Evolutionary conservation across 2,797 vertebrate genomes (phyloP).

Genomic region (Notolabrus celidotus): DNA sequence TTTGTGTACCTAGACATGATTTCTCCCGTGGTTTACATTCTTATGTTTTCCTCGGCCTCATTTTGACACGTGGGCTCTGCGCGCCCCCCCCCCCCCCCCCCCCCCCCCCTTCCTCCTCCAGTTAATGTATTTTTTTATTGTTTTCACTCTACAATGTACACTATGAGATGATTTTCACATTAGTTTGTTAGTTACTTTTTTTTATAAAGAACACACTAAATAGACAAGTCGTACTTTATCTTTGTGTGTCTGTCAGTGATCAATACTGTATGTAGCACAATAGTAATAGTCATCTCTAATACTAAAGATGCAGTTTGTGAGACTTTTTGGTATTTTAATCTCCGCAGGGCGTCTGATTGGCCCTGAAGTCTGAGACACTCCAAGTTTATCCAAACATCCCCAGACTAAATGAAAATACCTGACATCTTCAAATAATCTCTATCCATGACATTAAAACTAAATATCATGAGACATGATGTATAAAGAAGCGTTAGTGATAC

Average conservation of each 20-base stretch:
- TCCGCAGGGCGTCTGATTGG: slow-evolving; percentile 38
- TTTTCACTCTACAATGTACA: slow-evolving; percentile 73
- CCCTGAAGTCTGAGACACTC: slow-evolving; percentile 20
- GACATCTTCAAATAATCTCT: too few relatives aligned
- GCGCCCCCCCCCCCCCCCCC: too few relatives aligned
- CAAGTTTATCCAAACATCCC: slow-evolving; percentile 8
- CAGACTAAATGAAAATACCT: background rate
- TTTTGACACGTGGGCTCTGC: slow-evolving; percentile 32
- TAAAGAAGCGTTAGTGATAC: slow-evolving; percentile 1
- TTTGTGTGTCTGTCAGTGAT: slow-evolving; percentile 72
- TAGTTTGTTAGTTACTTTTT: slow-evolving; percentile 67
- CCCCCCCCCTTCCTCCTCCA: slow-evolving; percentile 42
- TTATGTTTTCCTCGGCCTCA: slow-evolving; percentile 30
- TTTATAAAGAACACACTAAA: slow-evolving; percentile 75
- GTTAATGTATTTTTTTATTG: slow-evolving; percentile 69
- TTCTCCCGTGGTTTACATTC: slow-evolving; percentile 58
- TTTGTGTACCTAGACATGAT: slow-evolving; percentile 60
- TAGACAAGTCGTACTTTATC: slow-evolving; percentile 73
- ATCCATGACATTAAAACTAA: background rate
- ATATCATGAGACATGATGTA: slow-evolving; percentile 12
- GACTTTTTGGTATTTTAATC: slow-evolving; percentile 34
- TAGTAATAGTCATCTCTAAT: slow-evolving; percentile 69
- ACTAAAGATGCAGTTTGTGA: slow-evolving; percentile 70
- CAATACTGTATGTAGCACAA: slow-evolving; percentile 81
- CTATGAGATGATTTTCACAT: slow-evolving; percentile 66